These are phyloP conservation scores for Pituophis catenifer DNA, from an alignment of 2,113 vertebrate species.

Conservation along the genomic window DNA sequence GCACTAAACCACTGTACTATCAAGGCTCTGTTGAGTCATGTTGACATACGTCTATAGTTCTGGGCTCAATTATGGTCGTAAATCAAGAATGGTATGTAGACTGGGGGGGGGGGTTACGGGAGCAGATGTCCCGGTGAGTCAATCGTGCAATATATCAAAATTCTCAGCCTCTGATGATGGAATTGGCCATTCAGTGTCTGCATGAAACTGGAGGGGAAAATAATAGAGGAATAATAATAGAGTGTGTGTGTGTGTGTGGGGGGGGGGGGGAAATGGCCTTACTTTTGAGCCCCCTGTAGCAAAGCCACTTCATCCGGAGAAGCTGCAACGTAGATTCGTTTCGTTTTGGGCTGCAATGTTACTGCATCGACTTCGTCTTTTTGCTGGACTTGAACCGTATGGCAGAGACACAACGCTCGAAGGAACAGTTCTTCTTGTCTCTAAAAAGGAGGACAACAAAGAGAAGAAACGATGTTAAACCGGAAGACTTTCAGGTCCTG, in stretches of 20 bases:
- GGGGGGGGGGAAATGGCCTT: slow-evolving; percentile 43
- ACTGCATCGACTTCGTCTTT: slow-evolving; percentile 70
- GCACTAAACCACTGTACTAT: too few relatives aligned
- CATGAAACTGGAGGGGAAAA: background rate
- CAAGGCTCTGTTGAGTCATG: too few relatives aligned
- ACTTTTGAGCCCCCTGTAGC: slow-evolving; percentile 93
- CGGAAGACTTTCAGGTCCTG: too few relatives aligned
- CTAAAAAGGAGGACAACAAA: slow-evolving; percentile 61
- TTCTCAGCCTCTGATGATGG: too few relatives aligned
- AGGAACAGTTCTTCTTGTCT: slow-evolving; percentile 91
- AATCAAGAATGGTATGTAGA: background rate
- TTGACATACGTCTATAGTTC: background rate
- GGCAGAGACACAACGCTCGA: slow-evolving; percentile 91
- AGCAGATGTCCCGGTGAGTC: background rate
- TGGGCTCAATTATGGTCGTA: background rate
- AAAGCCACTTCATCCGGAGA: slow-evolving; percentile 95
- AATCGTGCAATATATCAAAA: background rate
- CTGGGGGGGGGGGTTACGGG: background rate
- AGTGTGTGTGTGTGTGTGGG: background rate
- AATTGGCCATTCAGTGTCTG: background rate
- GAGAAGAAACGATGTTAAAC: accelerated
- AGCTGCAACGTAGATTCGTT: slow-evolving; percentile 84
- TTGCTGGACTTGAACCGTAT: slow-evolving; percentile 89
- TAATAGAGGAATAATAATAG: accelerated
- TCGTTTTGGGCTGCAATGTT: slow-evolving; percentile 39